Evolutionary conservation across 2,113 vertebrate species (phyloP).

Genomic region (Mobula birostris): DNA sequence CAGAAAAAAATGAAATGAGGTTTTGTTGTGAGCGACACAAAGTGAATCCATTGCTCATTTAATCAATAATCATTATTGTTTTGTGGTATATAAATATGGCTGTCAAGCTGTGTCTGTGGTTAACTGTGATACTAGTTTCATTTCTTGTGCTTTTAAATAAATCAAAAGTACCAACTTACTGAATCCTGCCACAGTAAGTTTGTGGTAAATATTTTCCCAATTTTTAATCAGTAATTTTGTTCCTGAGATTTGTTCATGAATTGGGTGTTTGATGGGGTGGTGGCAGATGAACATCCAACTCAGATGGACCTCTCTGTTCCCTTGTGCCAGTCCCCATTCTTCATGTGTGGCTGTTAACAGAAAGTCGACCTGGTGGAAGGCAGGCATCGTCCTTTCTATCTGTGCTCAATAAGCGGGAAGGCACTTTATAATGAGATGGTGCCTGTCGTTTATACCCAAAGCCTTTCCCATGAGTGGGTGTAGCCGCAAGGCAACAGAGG

Average conservation of each 20-base stretch:
- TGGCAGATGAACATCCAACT: background rate
- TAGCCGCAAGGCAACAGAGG: too few relatives aligned
- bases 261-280: background rate
- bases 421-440: background rate
- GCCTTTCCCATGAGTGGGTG: too few relatives aligned
- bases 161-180: constrained; percentile 22
- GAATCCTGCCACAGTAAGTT: background rate
- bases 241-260: background rate
- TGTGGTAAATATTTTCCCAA: background rate
- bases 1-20: constrained; percentile 38
- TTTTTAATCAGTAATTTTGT: background rate
- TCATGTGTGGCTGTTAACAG: background rate
- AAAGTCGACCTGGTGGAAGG: background rate
- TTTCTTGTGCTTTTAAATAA: constrained; percentile 29
- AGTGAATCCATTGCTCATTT: constrained; percentile 35
- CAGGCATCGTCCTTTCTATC: background rate
- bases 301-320: background rate
- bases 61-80: constrained; percentile 38
- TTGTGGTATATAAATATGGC: constrained; percentile 37
- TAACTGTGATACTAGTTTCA: constrained; percentile 22
- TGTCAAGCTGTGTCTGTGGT: constrained; percentile 21
- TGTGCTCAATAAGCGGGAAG: background rate
- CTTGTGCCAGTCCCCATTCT: background rate
- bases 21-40: constrained; percentile 37
- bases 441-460: too few relatives aligned